A percentile compares a stretch with the other conserved stretches of the same genome.
phyloP scores from a whole-genome alignment of 2,113 vertebrate species.

The Pollimyrus isidori region DNA sequence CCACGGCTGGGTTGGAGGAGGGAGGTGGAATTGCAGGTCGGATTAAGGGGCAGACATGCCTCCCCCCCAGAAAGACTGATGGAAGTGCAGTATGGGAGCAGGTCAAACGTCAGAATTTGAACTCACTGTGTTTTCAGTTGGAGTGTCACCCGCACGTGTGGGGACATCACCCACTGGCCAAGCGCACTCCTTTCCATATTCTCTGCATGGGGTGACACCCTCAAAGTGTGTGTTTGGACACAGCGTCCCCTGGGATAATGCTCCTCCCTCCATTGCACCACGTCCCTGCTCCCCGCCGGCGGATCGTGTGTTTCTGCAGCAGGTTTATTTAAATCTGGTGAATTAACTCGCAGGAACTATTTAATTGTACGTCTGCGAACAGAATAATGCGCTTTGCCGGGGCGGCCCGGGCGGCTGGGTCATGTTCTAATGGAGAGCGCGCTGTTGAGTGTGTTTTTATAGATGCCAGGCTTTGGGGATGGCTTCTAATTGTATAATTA shows the following conservation, averaged over 20 bases:
- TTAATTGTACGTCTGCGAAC: constrained; percentile 56
- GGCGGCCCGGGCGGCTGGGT: constrained; percentile 47
- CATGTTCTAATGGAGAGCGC: constrained; percentile 62
- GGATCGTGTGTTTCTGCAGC: constrained; percentile 32
- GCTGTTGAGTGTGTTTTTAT: constrained; percentile 62
- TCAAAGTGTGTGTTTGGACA: not conserved
- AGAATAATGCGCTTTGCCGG: constrained; percentile 62
- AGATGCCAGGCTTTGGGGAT: constrained; percentile 57
- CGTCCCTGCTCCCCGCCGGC: not conserved
- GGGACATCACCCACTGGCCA: not conserved
- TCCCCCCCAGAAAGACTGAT: not conserved
- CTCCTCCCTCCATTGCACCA: not conserved
- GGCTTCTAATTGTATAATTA: constrained; percentile 69
- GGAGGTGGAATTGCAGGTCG: not conserved
- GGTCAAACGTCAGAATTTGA: not conserved
- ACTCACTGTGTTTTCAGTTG: not conserved
- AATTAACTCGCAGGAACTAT: constrained; percentile 57
- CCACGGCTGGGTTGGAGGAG: too few relatives aligned
- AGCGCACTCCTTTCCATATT: not conserved
- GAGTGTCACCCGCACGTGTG: not conserved
- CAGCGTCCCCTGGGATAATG: not conserved
- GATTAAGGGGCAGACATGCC: not conserved
- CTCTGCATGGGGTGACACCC: not conserved
- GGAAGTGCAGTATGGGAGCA: not conserved
- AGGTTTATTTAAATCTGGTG: constrained; percentile 48